Percentiles rank a stretch among this genome's conserved stretches.
phyloP scores from a whole-genome alignment of 2,888 invertebrate genomes.

The Sphinx pinastri region DNA sequence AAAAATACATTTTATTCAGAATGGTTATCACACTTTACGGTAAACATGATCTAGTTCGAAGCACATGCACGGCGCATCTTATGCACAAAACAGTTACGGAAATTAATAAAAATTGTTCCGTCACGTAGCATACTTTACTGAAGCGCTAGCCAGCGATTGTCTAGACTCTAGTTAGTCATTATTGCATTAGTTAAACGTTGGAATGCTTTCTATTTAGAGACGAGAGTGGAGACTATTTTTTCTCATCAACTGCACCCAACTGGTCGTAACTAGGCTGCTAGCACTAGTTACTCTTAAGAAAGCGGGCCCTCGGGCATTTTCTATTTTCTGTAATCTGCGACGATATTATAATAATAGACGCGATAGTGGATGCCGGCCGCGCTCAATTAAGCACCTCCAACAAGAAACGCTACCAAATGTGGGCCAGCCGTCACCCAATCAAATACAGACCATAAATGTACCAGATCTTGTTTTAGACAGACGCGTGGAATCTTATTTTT shows the following conservation, averaged over 20 bases:
- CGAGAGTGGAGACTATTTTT: slow-evolving; percentile 27
- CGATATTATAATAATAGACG: slow-evolving; percentile 73
- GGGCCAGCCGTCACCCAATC: slow-evolving; percentile 56
- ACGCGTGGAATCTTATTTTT: neutral
- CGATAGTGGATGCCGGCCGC: slow-evolving; percentile 57
- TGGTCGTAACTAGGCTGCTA: slow-evolving; percentile 56
- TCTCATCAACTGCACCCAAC: slow-evolving; percentile 29
- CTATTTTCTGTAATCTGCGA: slow-evolving; percentile 77
- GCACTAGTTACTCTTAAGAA: slow-evolving; percentile 60
- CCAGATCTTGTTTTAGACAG: slow-evolving; percentile 23
- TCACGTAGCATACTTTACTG: neutral
- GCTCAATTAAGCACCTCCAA: slow-evolving; percentile 67
- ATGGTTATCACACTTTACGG: neutral
- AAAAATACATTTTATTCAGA: slow-evolving; percentile 12
- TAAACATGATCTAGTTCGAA: slow-evolving; percentile 18
- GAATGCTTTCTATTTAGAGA: slow-evolving; percentile 28
- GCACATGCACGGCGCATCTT: neutral
- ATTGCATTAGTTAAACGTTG: slow-evolving; percentile 24
- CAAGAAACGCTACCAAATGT: slow-evolving; percentile 56
- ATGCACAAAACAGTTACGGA: neutral
- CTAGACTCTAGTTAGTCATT: slow-evolving; percentile 23
- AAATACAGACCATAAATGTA: slow-evolving; percentile 46
- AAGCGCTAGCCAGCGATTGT: slow-evolving; percentile 5
- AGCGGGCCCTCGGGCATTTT: slow-evolving; percentile 77
- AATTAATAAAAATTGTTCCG: slow-evolving; percentile 14